phyloP scores from a whole-genome alignment of 2,113 vertebrate species.

The Eudyptes chrysolophus region DNA sequence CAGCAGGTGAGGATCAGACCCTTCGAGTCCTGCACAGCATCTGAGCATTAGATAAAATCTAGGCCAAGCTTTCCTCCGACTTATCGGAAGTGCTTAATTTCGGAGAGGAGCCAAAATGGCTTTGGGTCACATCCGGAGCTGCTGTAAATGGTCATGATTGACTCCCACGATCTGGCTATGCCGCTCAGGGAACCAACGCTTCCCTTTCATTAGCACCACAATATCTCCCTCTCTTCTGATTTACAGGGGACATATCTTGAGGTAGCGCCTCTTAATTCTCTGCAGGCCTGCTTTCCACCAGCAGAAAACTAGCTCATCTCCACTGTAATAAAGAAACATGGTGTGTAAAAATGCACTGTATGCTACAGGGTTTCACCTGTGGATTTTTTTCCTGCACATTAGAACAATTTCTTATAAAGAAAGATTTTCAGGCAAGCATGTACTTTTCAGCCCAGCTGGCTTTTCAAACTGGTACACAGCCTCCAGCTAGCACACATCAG shows the following conservation, averaged over 20 bases:
- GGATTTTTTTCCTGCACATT: background rate
- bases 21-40: background rate
- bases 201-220: background rate
- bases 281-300: background rate
- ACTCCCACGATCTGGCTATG: background rate
- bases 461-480: background rate
- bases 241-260: background rate
- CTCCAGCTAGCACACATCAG: background rate
- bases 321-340: background rate
- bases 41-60: background rate
- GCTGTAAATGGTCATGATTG: background rate
- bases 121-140: background rate
- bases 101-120: background rate
- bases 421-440: background rate
- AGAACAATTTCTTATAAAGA: background rate
- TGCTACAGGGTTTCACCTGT: background rate
- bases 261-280: background rate
- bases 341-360: background rate
- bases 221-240: background rate
- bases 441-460: background rate
- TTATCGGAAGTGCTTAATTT: background rate
- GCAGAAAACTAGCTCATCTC: background rate
- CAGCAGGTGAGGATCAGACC: constrained; percentile 47
- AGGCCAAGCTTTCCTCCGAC: background rate
- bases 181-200: background rate